Evolutionary conservation across 2,888 invertebrate species (phyloP).

Genomic region (Subacronicta megacephala): DNA sequence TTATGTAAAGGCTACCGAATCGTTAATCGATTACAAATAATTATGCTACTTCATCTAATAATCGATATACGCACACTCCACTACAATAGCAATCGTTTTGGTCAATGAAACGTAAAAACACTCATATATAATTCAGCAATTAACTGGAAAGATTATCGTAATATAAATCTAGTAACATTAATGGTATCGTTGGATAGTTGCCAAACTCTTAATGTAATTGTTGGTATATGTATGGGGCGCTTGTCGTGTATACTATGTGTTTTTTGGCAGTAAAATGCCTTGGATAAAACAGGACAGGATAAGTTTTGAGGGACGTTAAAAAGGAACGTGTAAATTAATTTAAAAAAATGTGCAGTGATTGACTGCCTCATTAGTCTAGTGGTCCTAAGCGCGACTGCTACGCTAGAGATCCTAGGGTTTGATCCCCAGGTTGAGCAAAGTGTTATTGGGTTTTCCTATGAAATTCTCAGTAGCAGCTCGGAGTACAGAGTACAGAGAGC

Average conservation of each 20-base stretch:
- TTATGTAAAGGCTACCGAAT: too few relatives aligned
- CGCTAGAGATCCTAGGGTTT: too few relatives aligned
- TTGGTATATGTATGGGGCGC: slow-evolving; percentile 55
- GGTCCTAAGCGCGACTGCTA: too few relatives aligned
- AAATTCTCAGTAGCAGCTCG: too few relatives aligned
- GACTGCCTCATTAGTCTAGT: too few relatives aligned
- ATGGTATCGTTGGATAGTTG: slow-evolving; percentile 46
- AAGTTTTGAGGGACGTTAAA: slow-evolving; percentile 1
- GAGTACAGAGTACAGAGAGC: too few relatives aligned
- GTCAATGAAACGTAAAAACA: slow-evolving; percentile 14
- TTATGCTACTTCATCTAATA: too few relatives aligned
- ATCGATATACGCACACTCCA: background rate
- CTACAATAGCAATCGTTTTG: background rate
- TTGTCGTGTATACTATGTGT: slow-evolving; percentile 42
- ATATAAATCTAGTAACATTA: slow-evolving; percentile 54
- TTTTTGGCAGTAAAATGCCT: slow-evolving; percentile 42
- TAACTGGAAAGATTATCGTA: slow-evolving; percentile 51
- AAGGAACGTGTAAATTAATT: background rate
- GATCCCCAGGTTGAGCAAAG: too few relatives aligned
- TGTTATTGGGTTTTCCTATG: too few relatives aligned
- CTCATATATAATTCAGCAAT: slow-evolving; percentile 27
- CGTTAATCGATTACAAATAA: too few relatives aligned
- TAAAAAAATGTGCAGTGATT: too few relatives aligned
- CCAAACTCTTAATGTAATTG: slow-evolving; percentile 69
- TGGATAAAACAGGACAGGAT: slow-evolving; percentile 24